These are phyloP conservation scores for Alentia gelatinosa DNA, from an alignment of 2,888 invertebrate genomes.

Conservation along the genomic window DNA sequence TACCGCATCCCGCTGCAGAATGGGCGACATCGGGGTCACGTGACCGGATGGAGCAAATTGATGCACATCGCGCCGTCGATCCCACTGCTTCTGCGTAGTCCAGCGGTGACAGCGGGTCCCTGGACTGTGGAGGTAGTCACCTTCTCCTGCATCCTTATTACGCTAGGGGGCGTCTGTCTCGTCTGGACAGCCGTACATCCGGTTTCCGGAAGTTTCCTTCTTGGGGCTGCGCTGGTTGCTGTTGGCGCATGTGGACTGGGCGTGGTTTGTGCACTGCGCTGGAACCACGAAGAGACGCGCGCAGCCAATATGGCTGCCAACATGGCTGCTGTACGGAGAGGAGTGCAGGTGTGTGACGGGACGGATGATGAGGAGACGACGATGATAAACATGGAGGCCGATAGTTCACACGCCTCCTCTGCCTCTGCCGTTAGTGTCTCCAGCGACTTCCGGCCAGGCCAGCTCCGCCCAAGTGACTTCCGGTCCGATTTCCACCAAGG, in stretches of 20 bases:
- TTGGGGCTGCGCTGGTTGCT: neutral
- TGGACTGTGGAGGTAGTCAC: slow-evolving; percentile 38
- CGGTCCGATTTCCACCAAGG: neutral
- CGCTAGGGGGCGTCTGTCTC: neutral
- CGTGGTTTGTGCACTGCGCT: slow-evolving; percentile 1
- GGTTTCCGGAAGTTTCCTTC: neutral
- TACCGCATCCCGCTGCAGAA: slow-evolving; percentile 1
- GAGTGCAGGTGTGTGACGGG: neutral
- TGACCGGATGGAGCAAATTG: neutral
- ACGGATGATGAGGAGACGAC: slow-evolving; percentile 15
- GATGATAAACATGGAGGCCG: neutral
- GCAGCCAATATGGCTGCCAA: neutral
- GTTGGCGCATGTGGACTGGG: slow-evolving; percentile 21
- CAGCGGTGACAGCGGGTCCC: neutral
- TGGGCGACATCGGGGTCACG: neutral
- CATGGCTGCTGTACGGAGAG: neutral
- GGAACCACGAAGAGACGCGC: neutral
- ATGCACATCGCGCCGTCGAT: neutral
- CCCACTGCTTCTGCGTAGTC: neutral
- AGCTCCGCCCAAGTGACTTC: neutral
- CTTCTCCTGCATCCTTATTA: slow-evolving; percentile 22
- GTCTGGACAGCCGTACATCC: slow-evolving; percentile 16
- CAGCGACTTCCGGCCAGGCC: neutral
- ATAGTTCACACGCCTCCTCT: neutral
- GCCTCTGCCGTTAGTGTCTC: neutral